A percentile compares a stretch with the other conserved stretches of the same genome.
These are phyloP conservation scores for Drosophila prolongata DNA, from an alignment of 2,888 invertebrate species.

Conservation along the genomic window DNA sequence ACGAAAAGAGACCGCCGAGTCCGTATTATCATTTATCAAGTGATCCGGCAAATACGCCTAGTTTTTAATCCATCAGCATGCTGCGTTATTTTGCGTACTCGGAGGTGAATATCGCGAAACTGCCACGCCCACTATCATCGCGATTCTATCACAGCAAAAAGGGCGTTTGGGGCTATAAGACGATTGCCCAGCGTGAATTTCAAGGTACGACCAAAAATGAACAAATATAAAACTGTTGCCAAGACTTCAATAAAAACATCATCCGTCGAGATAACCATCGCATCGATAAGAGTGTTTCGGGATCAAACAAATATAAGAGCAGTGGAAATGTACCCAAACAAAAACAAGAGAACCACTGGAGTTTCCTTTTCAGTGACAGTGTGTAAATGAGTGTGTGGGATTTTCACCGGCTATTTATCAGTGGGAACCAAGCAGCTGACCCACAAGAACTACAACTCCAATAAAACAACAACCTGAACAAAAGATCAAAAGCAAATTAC, in stretches of 20 bases:
- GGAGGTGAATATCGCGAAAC: conserved; percentile 36
- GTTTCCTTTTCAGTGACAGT: background rate
- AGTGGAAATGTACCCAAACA: conserved; percentile 35
- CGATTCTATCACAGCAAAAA: conserved; percentile 81
- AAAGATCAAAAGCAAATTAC: conserved; percentile 49
- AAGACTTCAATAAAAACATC: conserved; percentile 55
- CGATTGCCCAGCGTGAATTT: conserved; percentile 69
- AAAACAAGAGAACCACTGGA: conserved; percentile 9
- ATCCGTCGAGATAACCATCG: conserved; percentile 63
- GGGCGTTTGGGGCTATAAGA: conserved; percentile 83
- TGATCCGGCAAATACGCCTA: conserved; percentile 26
- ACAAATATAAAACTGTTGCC: conserved; percentile 32
- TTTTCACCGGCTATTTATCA: conserved; percentile 20
- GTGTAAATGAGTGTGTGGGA: conserved; percentile 10
- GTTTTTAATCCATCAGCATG: conserved; percentile 45
- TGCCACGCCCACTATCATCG: conserved; percentile 40
- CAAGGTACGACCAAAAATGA: conserved; percentile 70
- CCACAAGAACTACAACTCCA: conserved; percentile 22
- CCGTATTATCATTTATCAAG: conserved; percentile 12
- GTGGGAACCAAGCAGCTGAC: conserved; percentile 39
- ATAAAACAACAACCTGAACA: conserved; percentile 16
- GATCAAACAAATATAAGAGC: conserved; percentile 32
- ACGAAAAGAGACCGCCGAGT: conserved; percentile 9
- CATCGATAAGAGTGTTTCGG: conserved; percentile 53
- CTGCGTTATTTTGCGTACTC: conserved; percentile 54